phyloP scores from a whole-genome alignment of 2,113 vertebrate species.

The Cynopterus brachyotis region DNA sequence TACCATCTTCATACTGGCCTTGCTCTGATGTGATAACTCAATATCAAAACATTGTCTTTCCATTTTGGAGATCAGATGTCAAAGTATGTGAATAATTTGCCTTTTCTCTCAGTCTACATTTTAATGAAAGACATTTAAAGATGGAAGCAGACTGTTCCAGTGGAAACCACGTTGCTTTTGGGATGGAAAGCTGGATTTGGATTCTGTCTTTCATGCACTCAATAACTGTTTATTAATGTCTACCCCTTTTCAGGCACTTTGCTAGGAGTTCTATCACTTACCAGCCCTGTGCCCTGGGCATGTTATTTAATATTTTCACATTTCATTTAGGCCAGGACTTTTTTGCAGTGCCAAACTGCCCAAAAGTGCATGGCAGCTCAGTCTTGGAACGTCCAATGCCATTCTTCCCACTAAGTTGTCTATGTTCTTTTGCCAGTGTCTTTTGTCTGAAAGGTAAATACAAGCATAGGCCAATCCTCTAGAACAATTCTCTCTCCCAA shows the following conservation, averaged over 20 bases:
- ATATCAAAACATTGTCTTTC: not conserved
- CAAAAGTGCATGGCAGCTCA: not conserved
- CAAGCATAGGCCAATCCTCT: not conserved
- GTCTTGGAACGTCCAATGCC: not conserved
- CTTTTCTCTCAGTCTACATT: not conserved
- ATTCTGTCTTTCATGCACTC: not conserved
- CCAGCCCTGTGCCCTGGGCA: not conserved
- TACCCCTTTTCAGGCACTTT: not conserved
- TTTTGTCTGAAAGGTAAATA: not conserved
- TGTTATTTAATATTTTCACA: not conserved
- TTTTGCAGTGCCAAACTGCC: not conserved
- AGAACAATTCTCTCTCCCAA: not conserved
- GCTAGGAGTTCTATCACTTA: not conserved
- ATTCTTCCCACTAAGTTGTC: not conserved
- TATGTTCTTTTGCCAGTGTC: not conserved
- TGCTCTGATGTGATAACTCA: conserved; percentile 17
- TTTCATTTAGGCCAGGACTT: not conserved
- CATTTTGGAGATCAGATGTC: not conserved
- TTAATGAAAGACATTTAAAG: not conserved
- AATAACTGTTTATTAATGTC: not conserved
- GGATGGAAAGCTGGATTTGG: not conserved
- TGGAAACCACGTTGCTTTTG: not conserved
- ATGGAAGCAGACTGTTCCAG: not conserved
- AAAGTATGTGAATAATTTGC: not conserved
- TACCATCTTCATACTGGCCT: conserved; percentile 26